phyloP scores from a whole-genome alignment of 1,140 invertebrate species.

The Rhagoletis pomonella region DNA sequence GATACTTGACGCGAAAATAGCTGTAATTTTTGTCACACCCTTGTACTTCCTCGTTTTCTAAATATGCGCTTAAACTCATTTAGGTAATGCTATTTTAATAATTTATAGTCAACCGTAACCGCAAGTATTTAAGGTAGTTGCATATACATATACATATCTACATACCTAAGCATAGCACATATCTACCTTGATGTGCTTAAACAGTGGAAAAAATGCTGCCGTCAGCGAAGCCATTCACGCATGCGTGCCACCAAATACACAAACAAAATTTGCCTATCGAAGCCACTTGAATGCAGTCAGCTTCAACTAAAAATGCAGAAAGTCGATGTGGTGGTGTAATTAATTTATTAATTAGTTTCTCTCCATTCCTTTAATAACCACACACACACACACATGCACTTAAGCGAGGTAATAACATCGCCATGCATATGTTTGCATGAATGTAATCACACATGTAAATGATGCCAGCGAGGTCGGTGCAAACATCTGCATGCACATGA shows the following conservation, averaged over 20 bases:
- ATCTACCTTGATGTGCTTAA: not conserved
- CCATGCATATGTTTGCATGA: no score
- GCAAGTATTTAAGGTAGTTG: conserved; percentile 24
- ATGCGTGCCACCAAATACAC: not conserved
- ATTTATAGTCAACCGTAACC: not conserved
- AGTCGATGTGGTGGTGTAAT: conserved; percentile 32
- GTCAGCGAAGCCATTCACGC: conserved; percentile 23
- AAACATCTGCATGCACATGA: no score
- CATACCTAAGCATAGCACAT: no score
- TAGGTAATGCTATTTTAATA: no score
- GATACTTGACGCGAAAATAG: no score
- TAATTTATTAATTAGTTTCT: conserved; percentile 47
- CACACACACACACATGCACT: not conserved
- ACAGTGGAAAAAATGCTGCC: conserved; percentile 9
- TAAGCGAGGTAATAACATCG: no score
- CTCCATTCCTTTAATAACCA: not conserved
- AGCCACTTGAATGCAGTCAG: conserved; percentile 11
- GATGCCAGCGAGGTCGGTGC: no score
- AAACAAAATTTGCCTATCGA: conserved; percentile 29
- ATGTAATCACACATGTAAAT: no score
- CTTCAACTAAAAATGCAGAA: conserved; percentile 30
- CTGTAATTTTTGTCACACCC: not conserved
- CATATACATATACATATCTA: not conserved
- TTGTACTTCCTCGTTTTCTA: not conserved
- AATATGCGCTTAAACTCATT: not conserved